phyloP scores from a whole-genome alignment of 2,888 invertebrate species.

The Aphodius sticticus region DNA sequence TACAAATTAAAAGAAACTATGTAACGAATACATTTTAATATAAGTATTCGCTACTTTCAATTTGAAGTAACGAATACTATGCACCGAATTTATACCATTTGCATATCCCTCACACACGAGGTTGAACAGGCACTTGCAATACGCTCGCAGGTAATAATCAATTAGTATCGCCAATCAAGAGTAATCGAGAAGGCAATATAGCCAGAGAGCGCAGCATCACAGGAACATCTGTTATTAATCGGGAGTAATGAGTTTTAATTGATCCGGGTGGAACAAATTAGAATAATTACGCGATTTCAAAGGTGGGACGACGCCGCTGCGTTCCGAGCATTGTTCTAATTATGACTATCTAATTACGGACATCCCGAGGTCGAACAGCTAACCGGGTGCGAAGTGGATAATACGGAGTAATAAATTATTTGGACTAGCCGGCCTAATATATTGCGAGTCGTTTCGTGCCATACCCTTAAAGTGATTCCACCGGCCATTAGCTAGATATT shows the following conservation, averaged over 20 bases:
- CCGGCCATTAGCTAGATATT: no score
- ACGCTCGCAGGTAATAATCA: not conserved
- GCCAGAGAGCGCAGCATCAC: not conserved
- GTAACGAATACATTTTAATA: no score
- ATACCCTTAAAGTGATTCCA: not conserved
- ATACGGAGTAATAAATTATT: not conserved
- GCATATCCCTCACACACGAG: no score
- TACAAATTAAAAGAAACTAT: no score
- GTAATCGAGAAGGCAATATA: not conserved
- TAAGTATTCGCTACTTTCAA: no score
- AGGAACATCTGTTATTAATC: conserved; percentile 4
- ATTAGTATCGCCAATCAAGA: not conserved
- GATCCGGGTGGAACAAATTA: not conserved
- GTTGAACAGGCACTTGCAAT: no score
- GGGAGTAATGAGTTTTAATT: not conserved
- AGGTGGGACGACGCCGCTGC: not conserved
- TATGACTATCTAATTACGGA: not conserved
- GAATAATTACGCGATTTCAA: not conserved
- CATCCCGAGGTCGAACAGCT: not conserved
- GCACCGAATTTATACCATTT: no score
- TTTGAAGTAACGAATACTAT: no score
- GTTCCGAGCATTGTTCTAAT: not conserved
- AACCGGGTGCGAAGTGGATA: not conserved
- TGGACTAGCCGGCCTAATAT: not conserved
- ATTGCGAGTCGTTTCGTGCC: not conserved